Evolutionary conservation across 2,888 invertebrate species (phyloP).

Genomic region (Ecdyonurus torrentis): DNA sequence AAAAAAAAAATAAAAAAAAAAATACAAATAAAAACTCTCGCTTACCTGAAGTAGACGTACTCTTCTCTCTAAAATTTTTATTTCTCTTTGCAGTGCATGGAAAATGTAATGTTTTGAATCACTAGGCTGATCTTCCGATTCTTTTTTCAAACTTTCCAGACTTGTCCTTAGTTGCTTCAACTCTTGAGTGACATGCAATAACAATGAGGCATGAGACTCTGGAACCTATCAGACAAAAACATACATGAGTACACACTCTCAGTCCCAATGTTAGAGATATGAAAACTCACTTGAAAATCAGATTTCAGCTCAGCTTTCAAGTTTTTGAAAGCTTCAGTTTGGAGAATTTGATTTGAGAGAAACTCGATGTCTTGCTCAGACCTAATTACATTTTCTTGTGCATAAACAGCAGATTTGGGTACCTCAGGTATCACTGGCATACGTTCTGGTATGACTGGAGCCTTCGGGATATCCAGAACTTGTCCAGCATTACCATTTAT

Average conservation of each 20-base stretch:
- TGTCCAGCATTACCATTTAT: too few species aligned
- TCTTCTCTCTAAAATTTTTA: background rate
- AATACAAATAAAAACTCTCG: too few species aligned
- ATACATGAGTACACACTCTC: background rate
- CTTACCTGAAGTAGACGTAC: constrained; percentile 1
- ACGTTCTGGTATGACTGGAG: too few species aligned
- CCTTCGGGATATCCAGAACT: too few species aligned
- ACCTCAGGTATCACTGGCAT: too few species aligned
- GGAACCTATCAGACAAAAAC: background rate
- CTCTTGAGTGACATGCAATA: background rate
- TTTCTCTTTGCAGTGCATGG: background rate
- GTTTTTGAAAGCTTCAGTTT: background rate
- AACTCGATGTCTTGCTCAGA: background rate
- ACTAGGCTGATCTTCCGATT: background rate
- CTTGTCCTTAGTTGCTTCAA: background rate
- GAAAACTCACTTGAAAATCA: background rate
- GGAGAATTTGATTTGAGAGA: background rate
- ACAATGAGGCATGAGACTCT: background rate
- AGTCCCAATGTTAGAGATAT: background rate
- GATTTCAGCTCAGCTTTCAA: background rate
- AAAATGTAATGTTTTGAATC: background rate
- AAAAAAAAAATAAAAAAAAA: too few species aligned
- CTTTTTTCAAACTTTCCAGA: background rate
- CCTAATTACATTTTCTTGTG: too few species aligned
- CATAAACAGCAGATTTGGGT: too few species aligned